Conservation (phyloP, 1,140 invertebrate species). For the Diorhabda elongata region DNA sequence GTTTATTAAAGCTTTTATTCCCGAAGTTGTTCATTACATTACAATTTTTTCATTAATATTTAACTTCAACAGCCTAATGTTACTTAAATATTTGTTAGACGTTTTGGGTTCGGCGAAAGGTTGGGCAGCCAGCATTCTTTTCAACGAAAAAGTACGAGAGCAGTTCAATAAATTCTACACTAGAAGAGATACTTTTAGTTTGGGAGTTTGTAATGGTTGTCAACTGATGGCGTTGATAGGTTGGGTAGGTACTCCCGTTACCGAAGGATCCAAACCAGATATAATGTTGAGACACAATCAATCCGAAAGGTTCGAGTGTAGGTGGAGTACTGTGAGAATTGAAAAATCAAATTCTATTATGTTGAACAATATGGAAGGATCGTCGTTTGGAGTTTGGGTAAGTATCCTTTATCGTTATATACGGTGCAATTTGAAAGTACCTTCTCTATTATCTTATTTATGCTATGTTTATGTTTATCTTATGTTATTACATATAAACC, state of each 20-base stretch:
- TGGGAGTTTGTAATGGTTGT: slow-evolving; percentile 97
- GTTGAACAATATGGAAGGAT: slow-evolving; percentile 80
- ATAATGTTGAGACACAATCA: slow-evolving; percentile 80
- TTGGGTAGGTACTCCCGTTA: slow-evolving; percentile 56
- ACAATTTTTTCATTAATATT: too few species aligned
- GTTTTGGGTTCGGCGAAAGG: slow-evolving; percentile 95
- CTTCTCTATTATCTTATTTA: too few species aligned
- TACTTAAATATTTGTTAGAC: slow-evolving; percentile 55
- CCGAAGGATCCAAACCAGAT: slow-evolving; percentile 50
- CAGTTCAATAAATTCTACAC: slow-evolving; percentile 72
- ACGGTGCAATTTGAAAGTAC: too few species aligned
- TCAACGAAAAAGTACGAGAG: slow-evolving; percentile 58
- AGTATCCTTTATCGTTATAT: not conserved
- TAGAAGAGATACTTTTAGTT: slow-evolving; percentile 82
- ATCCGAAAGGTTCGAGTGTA: slow-evolving; percentile 86
- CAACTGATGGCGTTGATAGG: slow-evolving; percentile 88
- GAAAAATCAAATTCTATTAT: slow-evolving; percentile 73
- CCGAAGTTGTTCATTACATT: too few species aligned
- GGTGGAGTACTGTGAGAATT: slow-evolving; percentile 75
- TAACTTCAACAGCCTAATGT: slow-evolving; percentile 1
- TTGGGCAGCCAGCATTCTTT: slow-evolving; percentile 90
- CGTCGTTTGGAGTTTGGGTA: slow-evolving; percentile 87
- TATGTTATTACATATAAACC: too few species aligned
- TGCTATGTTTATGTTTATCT: too few species aligned
- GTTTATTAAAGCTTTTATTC: too few species aligned